phyloP scores from a whole-genome alignment of 2,888 invertebrate genomes.

The Apodemia mormo region DNA sequence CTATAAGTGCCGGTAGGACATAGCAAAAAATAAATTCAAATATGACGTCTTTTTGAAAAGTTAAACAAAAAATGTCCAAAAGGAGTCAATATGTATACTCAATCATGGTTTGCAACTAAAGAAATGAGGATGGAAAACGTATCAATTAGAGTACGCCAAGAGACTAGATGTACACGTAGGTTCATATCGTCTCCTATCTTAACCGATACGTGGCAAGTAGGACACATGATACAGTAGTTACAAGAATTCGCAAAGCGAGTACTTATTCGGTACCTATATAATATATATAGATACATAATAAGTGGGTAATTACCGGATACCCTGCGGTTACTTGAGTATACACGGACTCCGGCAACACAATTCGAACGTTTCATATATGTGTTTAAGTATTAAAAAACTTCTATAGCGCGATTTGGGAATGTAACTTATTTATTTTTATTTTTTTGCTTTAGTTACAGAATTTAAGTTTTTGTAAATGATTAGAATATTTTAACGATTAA shows the following conservation, averaged over 20 bases:
- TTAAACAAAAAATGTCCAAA: too few relatives aligned
- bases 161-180: background rate
- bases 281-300: conserved; percentile 2
- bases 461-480: too few relatives aligned
- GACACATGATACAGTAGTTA: conserved; percentile 14
- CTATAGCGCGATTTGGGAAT: background rate
- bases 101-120: too few relatives aligned
- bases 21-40: too few relatives aligned
- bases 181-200: background rate
- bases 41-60: too few relatives aligned
- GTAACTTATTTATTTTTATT: background rate
- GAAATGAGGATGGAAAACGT: background rate
- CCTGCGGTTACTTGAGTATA: conserved; percentile 1
- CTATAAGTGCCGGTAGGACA: too few relatives aligned
- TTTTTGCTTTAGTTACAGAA: too few relatives aligned
- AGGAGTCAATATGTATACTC: background rate
- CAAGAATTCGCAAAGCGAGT: conserved; percentile 14
- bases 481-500: too few relatives aligned
- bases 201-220: background rate
- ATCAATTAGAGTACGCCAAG: background rate
- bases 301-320: background rate
- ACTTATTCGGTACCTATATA: background rate
- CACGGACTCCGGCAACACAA: background rate
- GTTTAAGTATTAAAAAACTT: background rate
- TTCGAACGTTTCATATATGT: background rate